These are phyloP conservation scores for Cairina moschata DNA, from an alignment of 2,113 vertebrate species.

Conservation along the genomic window DNA sequence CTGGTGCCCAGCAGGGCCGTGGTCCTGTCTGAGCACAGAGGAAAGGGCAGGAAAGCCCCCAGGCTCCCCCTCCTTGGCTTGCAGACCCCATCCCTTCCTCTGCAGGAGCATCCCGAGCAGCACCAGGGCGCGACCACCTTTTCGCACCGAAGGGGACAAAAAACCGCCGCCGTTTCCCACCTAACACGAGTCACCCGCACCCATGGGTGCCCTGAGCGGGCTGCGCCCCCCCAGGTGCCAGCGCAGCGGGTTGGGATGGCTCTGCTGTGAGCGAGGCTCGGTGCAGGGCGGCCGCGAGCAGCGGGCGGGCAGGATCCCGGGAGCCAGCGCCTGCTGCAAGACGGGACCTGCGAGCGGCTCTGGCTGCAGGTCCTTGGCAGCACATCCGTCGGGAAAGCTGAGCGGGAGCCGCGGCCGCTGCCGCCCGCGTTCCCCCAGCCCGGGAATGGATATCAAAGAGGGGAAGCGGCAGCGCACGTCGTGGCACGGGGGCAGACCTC, in stretches of 20 bases:
- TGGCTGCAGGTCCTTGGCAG: slow-evolving; percentile 29
- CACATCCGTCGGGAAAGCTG: background rate
- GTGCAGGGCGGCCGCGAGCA: background rate
- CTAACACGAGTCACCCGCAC: background rate
- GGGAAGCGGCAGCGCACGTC: background rate
- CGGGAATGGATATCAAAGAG: background rate
- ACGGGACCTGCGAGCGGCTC: background rate
- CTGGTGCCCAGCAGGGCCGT: accelerated
- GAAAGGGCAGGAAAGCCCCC: background rate
- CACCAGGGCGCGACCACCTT: accelerated
- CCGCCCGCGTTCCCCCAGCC: background rate
- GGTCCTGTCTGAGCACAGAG: accelerated
- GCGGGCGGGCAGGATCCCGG: background rate
- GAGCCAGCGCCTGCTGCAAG: background rate
- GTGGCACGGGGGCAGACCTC: background rate
- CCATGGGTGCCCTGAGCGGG: background rate
- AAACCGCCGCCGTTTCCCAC: too few species aligned
- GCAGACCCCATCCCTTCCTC: background rate
- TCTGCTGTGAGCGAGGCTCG: background rate
- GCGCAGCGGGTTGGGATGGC: background rate
- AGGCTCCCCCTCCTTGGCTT: background rate
- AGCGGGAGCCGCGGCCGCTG: background rate
- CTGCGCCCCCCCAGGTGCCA: accelerated
- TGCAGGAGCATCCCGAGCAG: background rate
- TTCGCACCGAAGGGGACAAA: background rate